Evolutionary conservation across 2,888 invertebrate species (phyloP).

Genomic region (Hypsopygia costalis): DNA sequence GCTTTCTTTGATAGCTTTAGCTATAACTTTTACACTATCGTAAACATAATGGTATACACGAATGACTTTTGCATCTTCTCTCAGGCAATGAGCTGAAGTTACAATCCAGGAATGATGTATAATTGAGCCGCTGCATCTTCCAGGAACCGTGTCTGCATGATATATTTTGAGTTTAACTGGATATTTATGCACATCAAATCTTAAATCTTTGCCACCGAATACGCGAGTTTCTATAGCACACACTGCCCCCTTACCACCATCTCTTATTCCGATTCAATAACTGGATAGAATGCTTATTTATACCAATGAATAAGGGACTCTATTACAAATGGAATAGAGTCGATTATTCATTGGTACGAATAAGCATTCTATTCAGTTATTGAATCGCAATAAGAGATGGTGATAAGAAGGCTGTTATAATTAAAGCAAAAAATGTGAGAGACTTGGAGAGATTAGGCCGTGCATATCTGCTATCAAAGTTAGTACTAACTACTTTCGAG

Average conservation of each 20-base stretch:
- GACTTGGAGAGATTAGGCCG: too few species aligned
- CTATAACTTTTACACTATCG: slow-evolving; percentile 10
- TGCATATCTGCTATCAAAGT: too few species aligned
- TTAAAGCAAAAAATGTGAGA: not conserved
- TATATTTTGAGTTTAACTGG: slow-evolving; percentile 22
- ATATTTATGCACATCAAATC: slow-evolving; percentile 21
- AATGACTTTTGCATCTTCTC: not conserved
- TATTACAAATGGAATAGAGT: too few species aligned
- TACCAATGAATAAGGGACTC: too few species aligned
- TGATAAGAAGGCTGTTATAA: too few species aligned
- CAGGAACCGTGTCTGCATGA: not conserved
- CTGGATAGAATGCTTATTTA: too few species aligned
- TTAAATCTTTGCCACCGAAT: slow-evolving; percentile 19
- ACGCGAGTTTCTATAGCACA: slow-evolving; percentile 12
- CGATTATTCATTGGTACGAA: too few species aligned
- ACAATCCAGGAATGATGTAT: slow-evolving; percentile 26
- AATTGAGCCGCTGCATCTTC: slow-evolving; percentile 33
- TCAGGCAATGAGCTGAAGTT: slow-evolving; percentile 31
- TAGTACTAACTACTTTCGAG: too few species aligned
- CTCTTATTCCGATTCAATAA: too few species aligned
- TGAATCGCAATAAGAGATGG: too few species aligned
- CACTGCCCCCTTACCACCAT: too few species aligned
- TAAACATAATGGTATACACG: slow-evolving; percentile 10
- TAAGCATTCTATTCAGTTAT: too few species aligned
- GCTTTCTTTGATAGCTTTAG: slow-evolving; percentile 8